A percentile compares a stretch with the other conserved stretches of the same genome.
phyloP scores from a whole-genome alignment of 2,888 invertebrate genomes.

The Conistra vaccinii region DNA sequence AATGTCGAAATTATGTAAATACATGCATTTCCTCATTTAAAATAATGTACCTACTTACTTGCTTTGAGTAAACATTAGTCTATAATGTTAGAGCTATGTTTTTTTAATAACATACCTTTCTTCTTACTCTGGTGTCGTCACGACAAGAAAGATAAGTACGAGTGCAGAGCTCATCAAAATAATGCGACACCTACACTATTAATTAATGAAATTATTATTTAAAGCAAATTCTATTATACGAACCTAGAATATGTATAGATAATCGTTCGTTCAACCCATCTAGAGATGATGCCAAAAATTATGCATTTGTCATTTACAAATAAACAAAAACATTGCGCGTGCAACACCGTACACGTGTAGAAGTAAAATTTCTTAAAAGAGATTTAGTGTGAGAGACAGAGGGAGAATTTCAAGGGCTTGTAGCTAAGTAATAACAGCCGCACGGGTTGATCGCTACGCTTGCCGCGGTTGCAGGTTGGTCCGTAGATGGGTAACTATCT shows the following conservation, averaged over 20 bases:
- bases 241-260: neutral
- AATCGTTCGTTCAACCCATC: conserved; percentile 27
- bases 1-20: conserved; percentile 38
- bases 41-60: conserved; percentile 28
- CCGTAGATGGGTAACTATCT: too few relatives aligned
- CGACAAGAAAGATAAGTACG: neutral
- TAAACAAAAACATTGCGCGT: neutral
- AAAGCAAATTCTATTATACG: neutral
- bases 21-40: conserved; percentile 33
- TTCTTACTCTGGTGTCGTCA: neutral
- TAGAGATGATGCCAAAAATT: conserved; percentile 23
- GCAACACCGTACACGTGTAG: too few relatives aligned
- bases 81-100: neutral
- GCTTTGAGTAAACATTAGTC: conserved; percentile 10
- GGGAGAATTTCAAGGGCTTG: too few relatives aligned
- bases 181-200: neutral
- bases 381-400: too few relatives aligned
- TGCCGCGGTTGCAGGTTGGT: too few relatives aligned
- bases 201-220: conserved; percentile 8
- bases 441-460: too few relatives aligned
- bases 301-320: conserved; percentile 27
- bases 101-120: neutral
- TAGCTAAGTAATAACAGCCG: too few relatives aligned
- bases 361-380: too few relatives aligned
- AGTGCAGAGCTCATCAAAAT: conserved; percentile 10